Percentiles rank a stretch among this genome's conserved stretches.
Evolutionary conservation across 53 echinoderm and acorn worm genomes (phyloP).

Genomic region (Apostichopus leukothele): DNA sequence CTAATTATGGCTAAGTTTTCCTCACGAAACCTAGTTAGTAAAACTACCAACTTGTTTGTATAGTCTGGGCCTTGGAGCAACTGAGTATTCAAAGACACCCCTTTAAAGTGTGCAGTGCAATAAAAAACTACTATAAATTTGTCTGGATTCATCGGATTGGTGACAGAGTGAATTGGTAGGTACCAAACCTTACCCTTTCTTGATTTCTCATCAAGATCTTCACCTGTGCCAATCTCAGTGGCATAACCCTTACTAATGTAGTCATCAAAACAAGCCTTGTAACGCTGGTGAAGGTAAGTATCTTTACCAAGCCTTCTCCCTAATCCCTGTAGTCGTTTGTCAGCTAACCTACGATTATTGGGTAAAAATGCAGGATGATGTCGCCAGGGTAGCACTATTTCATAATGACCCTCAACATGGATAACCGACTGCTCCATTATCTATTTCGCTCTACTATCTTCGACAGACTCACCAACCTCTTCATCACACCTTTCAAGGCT

Average conservation of each 20-base stretch:
- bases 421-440: constrained; percentile 47
- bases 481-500: constrained; percentile 19
- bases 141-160: constrained; percentile 47
- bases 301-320: no score
- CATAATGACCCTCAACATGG: constrained; percentile 51
- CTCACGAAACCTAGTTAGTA: constrained; percentile 34
- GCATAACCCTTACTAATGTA: no score
- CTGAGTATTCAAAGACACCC: constrained; percentile 46
- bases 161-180: no score
- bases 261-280: no score
- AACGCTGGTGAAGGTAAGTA: no score
- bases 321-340: constrained; percentile 6
- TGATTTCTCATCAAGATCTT: no score
- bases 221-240: no score
- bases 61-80: constrained; percentile 47
- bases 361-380: constrained; percentile 34
- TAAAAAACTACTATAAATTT: constrained; percentile 55
- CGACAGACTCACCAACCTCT: constrained; percentile 48
- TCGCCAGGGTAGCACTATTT: constrained; percentile 57
- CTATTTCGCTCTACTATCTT: constrained; percentile 31
- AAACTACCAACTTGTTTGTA: constrained; percentile 46
- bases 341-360: constrained; percentile 52
- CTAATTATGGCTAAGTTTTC: no score
- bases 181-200: no score
- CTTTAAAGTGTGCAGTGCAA: constrained; percentile 51